Base-by-base conservation (phyloP, 2,797 vertebrate genomes). In the Sebastes taczanowskii region DNA sequence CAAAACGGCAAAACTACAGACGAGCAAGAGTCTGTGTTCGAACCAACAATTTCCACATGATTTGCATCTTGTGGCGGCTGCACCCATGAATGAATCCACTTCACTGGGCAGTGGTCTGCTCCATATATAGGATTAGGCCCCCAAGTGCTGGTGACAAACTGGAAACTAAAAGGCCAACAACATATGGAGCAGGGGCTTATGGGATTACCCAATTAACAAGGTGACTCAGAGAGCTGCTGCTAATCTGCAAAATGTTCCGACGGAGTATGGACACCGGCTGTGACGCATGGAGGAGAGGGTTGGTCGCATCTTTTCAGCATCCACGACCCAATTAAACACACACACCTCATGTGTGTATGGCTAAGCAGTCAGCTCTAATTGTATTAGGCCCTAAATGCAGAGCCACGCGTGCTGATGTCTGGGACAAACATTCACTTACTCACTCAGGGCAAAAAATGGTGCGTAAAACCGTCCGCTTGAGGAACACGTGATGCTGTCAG, bases 101-200 rank as follows among this genome's bases (percentile, higher is more conserved):
- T 66, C 63, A 60, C 49, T 30, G 42, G 60, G 76, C 86, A 70
- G 78, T 69, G 86, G 68, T 86, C 86, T 72, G 74, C 64, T 71
- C 74, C 74, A 20, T 46, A 46, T 46, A 46, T 18, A 14, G 78
- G 32, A 81, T 87, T 59, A 87, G 52, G 59, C 74, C 88, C 83
- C 80, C 62, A 1, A 84, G 86, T 78, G 83, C 80, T 84, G 90
- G 89, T 88, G 84, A 79, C 85, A 88, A 82, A 92, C 85, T 77
- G 65, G 35, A 90, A 93, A 84, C 89, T 85, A 90, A 92, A 96
- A 95, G 94, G 9, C 91, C 89, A 95, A 92, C 86, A 95, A 89
- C 96, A 97, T 96, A 97, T 96, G 97, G 97, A 75, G 89, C 89
- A 92, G 87, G 85, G 95, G 95, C 91, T 97, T 96, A 97, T 75